A percentile compares a stretch with the other conserved stretches of the same genome.
These are phyloP conservation scores for Xiphophorus maculatus DNA, from an alignment of 2,113 vertebrate genomes.

Conservation along the genomic window DNA sequence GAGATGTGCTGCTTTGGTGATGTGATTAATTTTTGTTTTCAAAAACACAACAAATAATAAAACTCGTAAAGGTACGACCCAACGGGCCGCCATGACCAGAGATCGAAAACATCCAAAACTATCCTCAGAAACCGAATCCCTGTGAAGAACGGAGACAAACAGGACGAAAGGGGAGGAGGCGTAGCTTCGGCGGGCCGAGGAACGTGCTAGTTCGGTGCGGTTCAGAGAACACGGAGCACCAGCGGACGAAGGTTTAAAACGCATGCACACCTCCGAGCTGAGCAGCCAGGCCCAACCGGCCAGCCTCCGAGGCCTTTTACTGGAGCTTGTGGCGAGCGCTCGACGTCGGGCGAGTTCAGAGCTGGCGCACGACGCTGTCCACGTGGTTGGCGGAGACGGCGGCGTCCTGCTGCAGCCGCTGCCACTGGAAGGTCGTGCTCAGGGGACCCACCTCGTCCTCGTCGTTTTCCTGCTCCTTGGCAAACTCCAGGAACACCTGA, in stretches of 20 bases:
- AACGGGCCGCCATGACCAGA: constrained; percentile 14
- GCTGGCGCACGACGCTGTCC: constrained; percentile 81
- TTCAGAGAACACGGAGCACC: constrained; percentile 36
- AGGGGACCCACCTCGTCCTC: constrained; percentile 78
- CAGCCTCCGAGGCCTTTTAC: neutral
- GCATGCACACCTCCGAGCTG: constrained; percentile 30
- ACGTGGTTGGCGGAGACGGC: constrained; percentile 49
- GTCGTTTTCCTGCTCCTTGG: constrained; percentile 82
- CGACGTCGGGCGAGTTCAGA: constrained; percentile 52
- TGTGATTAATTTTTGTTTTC: constrained; percentile 1
- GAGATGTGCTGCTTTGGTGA: constrained; percentile 49
- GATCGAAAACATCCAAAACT: constrained; percentile 38
- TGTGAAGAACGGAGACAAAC: constrained; percentile 35
- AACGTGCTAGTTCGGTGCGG: neutral
- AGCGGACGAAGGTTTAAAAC: constrained; percentile 29
- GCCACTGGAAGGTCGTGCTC: constrained; percentile 83
- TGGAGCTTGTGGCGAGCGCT: neutral
- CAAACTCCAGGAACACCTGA: constrained; percentile 83
- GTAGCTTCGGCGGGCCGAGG: constrained; percentile 9
- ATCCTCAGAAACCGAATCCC: constrained; percentile 15
- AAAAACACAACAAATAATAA: constrained; percentile 26
- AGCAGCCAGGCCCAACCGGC: neutral
- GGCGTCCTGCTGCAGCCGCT: constrained; percentile 71
- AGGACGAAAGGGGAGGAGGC: constrained; percentile 25
- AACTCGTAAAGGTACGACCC: constrained; percentile 21